These are phyloP conservation scores for Hippocampus guttulatus DNA, from an alignment of 2,113 vertebrate species.

Conservation along the genomic window DNA sequence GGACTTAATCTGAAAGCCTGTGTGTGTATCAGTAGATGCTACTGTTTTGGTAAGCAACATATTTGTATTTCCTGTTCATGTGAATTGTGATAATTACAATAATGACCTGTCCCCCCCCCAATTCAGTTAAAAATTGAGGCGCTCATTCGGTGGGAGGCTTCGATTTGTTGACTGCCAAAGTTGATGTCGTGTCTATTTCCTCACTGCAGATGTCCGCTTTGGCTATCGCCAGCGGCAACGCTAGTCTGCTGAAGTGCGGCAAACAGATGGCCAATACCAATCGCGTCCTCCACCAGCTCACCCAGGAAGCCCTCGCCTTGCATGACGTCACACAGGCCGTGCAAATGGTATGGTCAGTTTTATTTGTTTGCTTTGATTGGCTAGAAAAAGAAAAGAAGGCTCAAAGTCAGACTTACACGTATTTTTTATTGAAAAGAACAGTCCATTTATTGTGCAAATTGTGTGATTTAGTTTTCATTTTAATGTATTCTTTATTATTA, in stretches of 20 bases:
- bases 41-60: neutral
- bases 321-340: conserved; percentile 85
- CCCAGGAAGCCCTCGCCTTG: conserved; percentile 85
- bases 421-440: too few species aligned
- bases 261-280: conserved; percentile 89
- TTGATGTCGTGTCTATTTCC: neutral
- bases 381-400: too few species aligned
- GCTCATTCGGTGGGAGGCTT: too few species aligned
- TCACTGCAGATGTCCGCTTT: conserved; percentile 84
- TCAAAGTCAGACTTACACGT: conserved; percentile 19
- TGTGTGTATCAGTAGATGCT: neutral
- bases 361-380: too few species aligned
- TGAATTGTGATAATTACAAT: too few species aligned
- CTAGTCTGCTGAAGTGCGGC: conserved; percentile 89
- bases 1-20: neutral
- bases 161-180: neutral
- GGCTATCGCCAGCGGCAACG: conserved; percentile 93
- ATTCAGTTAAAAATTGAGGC: too few species aligned
- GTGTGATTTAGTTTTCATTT: too few species aligned
- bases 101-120: too few species aligned
- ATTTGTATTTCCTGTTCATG: too few species aligned
- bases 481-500: too few species aligned
- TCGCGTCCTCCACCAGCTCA: conserved; percentile 83
- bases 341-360: conserved; percentile 77
- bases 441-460: too few species aligned